These are phyloP conservation scores for Pelodytes ibericus DNA, from an alignment of 2,797 vertebrate genomes.

Conservation along the genomic window DNA sequence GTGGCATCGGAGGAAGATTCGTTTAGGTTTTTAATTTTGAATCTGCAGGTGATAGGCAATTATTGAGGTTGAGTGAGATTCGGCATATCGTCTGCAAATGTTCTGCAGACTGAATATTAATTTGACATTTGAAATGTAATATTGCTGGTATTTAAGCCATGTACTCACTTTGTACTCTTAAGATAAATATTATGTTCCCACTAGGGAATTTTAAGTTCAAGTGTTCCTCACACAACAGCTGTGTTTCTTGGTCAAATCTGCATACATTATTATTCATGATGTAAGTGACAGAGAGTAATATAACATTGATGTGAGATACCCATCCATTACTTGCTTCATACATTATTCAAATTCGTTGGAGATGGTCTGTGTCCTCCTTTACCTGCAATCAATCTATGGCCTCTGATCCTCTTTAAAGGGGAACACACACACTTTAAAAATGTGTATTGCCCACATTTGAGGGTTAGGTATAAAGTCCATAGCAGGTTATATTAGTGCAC, in stretches of 20 bases:
- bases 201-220: conserved; percentile 54
- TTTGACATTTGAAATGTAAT: conserved; percentile 61
- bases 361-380: too few species aligned
- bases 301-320: too few species aligned
- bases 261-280: conserved; percentile 5
- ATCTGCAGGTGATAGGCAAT: conserved; percentile 57
- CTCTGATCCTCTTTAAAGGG: too few species aligned
- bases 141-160: conserved; percentile 56
- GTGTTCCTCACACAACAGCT: conserved; percentile 44
- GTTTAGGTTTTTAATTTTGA: conserved; percentile 57
- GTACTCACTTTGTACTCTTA: conserved; percentile 56
- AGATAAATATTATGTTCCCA: conserved; percentile 57
- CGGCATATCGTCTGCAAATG: conserved; percentile 58
- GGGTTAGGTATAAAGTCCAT: too few species aligned
- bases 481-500: too few species aligned
- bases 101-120: conserved; percentile 58
- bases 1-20: conserved; percentile 37
- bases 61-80: conserved; percentile 58
- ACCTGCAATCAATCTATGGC: too few species aligned
- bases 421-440: too few species aligned
- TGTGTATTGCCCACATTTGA: too few species aligned
- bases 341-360: too few species aligned
- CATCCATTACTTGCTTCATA: too few species aligned
- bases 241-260: conserved; percentile 29
- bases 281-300: background rate